Evolutionary conservation across 2,797 vertebrate genomes (phyloP).

Genomic region (Phalanger gymnotis): DNA sequence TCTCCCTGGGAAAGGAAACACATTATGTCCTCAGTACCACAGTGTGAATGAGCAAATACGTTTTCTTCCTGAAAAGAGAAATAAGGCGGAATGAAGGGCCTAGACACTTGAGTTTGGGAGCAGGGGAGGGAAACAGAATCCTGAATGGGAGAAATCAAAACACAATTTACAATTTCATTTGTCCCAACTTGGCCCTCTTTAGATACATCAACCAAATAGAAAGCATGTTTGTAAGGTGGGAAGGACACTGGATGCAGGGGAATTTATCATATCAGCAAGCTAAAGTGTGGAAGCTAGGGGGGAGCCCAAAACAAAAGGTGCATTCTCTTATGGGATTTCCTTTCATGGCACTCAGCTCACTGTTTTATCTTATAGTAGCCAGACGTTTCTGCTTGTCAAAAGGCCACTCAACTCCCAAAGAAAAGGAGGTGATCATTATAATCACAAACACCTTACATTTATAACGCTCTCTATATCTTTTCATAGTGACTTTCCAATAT

Average conservation of each 20-base stretch:
- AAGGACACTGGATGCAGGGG: not conserved
- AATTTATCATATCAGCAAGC: not conserved
- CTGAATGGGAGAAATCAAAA: not conserved
- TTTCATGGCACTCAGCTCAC: not conserved
- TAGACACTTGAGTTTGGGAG: not conserved
- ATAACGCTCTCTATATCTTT: not conserved
- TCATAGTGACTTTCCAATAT: not conserved
- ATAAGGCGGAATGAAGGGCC: not conserved
- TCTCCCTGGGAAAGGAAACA: not conserved
- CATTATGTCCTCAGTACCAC: not conserved
- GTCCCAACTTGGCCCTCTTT: not conserved
- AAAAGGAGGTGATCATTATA: not conserved
- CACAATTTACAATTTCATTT: not conserved
- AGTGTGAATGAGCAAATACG: not conserved
- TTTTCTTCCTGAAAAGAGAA: not conserved
- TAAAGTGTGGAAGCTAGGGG: not conserved
- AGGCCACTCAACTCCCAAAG: not conserved
- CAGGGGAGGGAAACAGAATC: not conserved
- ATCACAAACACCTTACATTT: not conserved
- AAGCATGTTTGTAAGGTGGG: not conserved
- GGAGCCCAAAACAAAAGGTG: not conserved
- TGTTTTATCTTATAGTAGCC: not conserved
- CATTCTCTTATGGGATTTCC: not conserved
- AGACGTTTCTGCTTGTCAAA: not conserved
- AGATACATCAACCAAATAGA: not conserved